Evolutionary conservation across 2,797 vertebrate species (phyloP), one percentile per base, ranked within the genome.

Genomic region (Smutsia temminckii): DNA sequence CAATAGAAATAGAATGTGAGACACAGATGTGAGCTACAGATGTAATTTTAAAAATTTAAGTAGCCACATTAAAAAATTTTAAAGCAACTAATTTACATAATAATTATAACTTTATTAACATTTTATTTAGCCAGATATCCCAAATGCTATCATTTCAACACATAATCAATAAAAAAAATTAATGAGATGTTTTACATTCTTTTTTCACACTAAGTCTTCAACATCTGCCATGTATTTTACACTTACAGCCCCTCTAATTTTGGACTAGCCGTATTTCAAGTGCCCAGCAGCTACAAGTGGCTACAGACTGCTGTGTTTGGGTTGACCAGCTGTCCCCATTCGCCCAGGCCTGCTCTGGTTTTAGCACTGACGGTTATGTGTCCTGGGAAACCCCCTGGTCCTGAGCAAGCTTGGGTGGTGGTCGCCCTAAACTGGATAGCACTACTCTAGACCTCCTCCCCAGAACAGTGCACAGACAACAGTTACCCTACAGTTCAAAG

Each of bases 21-120:
- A 29, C 25, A 12, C 6, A 40, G 32, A n/a, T n/a, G 37, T 3
- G 5, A 49, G 4, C 37, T 37, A 57, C 72, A 49, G 18, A 66
- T 1, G 32, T 23, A 49, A 64, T 57, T 64, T 18, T 46, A 74
- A 34, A 55, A 1, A 40, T 77, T 92, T 84, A 75, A 84, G 53
- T 59, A 14, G 57, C 46, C 77, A 64, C 14, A 27, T 59, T 78
- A n/a, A 57, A 64, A 55, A n/a, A 17, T 12, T 27, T 12, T 11
- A 37, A 80, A 78, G 34, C 79, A 92, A 68, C 42, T 13, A 61
- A 86, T 93, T 83, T 13, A 72, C 80, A 79, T 68, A 57, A 71
- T 63, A 8, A 59, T 78, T 75, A 92, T 80, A 79, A 92, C 66
- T 64, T 71, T 32, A 86, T 32, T 20, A 51, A 40, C 6, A 53